Conservation (phyloP, 2,113 vertebrate genomes). For the Falco punctatus region DNA sequence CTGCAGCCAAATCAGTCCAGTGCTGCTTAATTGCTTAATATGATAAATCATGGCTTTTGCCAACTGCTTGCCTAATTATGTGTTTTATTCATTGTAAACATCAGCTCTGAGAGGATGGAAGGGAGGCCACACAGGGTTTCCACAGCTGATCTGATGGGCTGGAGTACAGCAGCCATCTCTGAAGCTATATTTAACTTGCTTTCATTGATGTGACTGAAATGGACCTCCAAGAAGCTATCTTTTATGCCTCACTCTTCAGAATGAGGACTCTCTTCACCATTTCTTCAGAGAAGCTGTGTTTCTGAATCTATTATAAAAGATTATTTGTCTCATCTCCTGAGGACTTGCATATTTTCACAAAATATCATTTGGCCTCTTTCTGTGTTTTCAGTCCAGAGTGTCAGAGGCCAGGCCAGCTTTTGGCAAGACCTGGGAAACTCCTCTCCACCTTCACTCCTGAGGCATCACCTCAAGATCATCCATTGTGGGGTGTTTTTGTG, state of each 20-base stretch:
- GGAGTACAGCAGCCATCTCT: neutral
- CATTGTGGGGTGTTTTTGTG: neutral
- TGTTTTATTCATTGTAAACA: conserved; percentile 38
- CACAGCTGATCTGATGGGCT: conserved; percentile 47
- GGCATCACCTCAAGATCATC: neutral
- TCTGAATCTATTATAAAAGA: neutral
- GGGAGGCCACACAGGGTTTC: neutral
- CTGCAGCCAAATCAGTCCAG: neutral
- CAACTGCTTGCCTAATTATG: conserved; percentile 43
- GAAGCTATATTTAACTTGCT: conserved; percentile 5
- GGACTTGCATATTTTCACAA: neutral
- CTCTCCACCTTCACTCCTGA: neutral
- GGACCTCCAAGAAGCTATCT: neutral
- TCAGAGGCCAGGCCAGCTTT: neutral
- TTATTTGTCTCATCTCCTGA: neutral
- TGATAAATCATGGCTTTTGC: conserved; percentile 35
- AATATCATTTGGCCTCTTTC: neutral
- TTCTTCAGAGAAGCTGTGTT: neutral
- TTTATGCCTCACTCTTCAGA: neutral
- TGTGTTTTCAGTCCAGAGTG: neutral
- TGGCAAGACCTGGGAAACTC: neutral
- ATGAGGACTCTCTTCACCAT: neutral
- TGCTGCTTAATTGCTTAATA: conserved; percentile 35
- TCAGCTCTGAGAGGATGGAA: neutral
- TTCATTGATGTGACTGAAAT: neutral